These are phyloP conservation scores for Dendrocincla fuliginosa DNA, from an alignment of 2,797 vertebrate species.

Conservation along the genomic window DNA sequence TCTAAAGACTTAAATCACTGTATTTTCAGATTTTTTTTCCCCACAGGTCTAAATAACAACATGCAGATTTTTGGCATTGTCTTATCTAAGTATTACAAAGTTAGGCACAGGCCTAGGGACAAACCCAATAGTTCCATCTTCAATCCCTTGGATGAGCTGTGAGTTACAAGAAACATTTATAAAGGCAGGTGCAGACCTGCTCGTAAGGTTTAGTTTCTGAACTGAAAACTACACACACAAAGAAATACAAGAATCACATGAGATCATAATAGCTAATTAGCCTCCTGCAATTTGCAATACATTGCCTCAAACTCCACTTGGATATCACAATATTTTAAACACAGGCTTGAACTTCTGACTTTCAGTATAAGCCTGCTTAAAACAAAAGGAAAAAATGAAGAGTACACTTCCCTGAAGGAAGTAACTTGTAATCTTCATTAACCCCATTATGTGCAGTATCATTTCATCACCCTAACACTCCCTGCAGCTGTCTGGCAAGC, in stretches of 20 bases:
- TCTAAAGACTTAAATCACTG: not conserved
- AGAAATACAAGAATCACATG: not conserved
- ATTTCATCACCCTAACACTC: conserved; percentile 69
- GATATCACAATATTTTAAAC: not conserved
- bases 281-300: not conserved
- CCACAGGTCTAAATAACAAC: not conserved
- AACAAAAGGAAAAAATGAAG: conserved; percentile 16
- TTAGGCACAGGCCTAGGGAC: not conserved
- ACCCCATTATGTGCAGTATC: conserved; percentile 69
- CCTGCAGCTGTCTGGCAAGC: conserved; percentile 57
- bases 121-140: not conserved
- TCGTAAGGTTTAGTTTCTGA: not conserved
- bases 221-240: not conserved
- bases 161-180: not conserved
- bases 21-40: not conserved
- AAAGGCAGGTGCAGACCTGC: not conserved
- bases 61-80: not conserved
- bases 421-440: conserved; percentile 59
- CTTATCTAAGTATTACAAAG: not conserved
- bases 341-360: conserved; percentile 6
- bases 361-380: conserved; percentile 20
- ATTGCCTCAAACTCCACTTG: not conserved
- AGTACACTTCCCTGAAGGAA: conserved; percentile 54
- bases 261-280: not conserved
- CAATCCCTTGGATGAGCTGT: not conserved